These are phyloP conservation scores for Atherinosoma microstoma DNA, from an alignment of 2,797 vertebrate species.

Conservation along the genomic window DNA sequence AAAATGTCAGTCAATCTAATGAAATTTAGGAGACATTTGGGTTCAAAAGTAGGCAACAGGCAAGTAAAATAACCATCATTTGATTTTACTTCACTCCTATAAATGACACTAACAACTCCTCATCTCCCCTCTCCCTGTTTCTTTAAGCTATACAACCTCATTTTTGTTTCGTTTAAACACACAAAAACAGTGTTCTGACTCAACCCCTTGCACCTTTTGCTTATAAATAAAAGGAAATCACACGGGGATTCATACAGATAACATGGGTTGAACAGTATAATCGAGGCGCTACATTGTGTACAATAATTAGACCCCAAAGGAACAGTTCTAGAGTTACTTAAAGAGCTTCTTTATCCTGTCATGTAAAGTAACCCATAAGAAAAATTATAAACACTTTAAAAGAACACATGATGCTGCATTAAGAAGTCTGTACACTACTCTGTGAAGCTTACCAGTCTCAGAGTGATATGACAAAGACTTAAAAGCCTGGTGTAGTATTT, in stretches of 20 bases:
- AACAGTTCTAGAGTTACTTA: slow-evolving; percentile 30
- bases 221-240: not conserved
- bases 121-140: not conserved
- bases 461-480: no score
- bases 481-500: no score
- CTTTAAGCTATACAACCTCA: not conserved
- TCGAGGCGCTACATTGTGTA: slow-evolving; percentile 19
- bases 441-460: no score
- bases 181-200: not conserved
- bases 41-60: not conserved
- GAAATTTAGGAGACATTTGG: not conserved
- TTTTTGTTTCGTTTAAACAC: not conserved
- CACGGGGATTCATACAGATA: not conserved
- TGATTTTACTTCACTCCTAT: not conserved
- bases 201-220: not conserved
- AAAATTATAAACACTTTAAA: slow-evolving; percentile 36
- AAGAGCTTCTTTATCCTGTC: slow-evolving; percentile 29
- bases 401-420: not conserved
- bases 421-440: not conserved
- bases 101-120: not conserved
- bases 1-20: not conserved
- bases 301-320: slow-evolving; percentile 70
- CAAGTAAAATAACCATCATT: not conserved
- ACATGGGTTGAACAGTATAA: not conserved
- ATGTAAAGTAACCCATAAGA: slow-evolving; percentile 28